Evolutionary conservation across 2,888 invertebrate genomes (phyloP).

Genomic region (Chalcosyrphus nemorum): DNA sequence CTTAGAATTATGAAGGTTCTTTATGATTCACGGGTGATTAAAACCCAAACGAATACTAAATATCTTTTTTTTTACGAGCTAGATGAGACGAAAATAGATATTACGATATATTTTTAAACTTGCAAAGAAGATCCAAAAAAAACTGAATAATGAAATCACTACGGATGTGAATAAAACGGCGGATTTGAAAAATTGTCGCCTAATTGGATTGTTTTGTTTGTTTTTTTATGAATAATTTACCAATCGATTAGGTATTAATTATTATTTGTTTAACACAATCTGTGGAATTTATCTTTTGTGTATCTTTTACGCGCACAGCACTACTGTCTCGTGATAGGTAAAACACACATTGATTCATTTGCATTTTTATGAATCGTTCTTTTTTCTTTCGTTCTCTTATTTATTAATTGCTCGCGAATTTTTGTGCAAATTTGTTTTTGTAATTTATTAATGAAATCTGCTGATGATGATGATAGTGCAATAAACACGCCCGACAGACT

Average conservation of each 20-base stretch:
- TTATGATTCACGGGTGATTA: constrained; percentile 28
- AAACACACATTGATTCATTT: constrained; percentile 26
- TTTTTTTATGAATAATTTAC: not conserved
- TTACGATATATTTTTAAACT: constrained; percentile 45
- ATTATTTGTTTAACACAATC: not conserved
- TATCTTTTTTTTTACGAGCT: not conserved
- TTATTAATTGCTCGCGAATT: constrained; percentile 45
- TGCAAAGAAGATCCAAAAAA: too few species aligned
- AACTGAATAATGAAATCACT: constrained; percentile 1
- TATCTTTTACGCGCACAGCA: not conserved
- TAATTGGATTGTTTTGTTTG: constrained; percentile 24
- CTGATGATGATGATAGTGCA: constrained; percentile 60
- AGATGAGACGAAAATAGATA: constrained; percentile 27
- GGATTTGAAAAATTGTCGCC: constrained; percentile 4
- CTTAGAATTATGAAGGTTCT: constrained; percentile 39
- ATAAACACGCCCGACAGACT: constrained; percentile 47
- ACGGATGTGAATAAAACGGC: not conserved
- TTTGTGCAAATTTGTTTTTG: constrained; percentile 6
- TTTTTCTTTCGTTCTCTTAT: not conserved
- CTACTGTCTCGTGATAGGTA: not conserved
- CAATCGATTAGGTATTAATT: not conserved
- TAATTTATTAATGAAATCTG: constrained; percentile 66
- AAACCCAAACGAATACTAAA: not conserved
- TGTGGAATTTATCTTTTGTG: not conserved
- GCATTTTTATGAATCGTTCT: constrained; percentile 47